A percentile compares a stretch with the other conserved stretches of the same genome.
Evolutionary conservation across 2,113 vertebrate genomes (phyloP).

Genomic region (Butorides virescens): DNA sequence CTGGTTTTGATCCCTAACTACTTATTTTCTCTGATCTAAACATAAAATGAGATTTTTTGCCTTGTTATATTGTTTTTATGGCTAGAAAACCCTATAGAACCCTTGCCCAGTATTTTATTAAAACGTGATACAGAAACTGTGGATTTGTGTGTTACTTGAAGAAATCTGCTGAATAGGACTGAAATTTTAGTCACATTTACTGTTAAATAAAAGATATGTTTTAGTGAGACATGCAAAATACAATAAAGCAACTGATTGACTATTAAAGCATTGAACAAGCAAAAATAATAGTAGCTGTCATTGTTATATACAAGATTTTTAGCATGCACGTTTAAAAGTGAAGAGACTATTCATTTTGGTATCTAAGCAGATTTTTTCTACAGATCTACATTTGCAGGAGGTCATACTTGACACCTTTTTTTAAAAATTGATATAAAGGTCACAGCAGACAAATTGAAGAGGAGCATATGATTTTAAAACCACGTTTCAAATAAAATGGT

Average conservation of each 20-base stretch:
- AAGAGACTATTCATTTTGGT: background rate
- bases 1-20: slow-evolving; percentile 19
- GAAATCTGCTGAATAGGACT: background rate
- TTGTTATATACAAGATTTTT: slow-evolving; percentile 29
- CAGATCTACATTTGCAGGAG: background rate
- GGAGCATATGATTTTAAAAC: background rate
- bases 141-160: slow-evolving; percentile 43
- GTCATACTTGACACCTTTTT: background rate
- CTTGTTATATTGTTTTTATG: background rate
- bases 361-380: background rate
- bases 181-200: slow-evolving; percentile 50
- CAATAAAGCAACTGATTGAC: background rate
- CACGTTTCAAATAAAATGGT: slow-evolving; percentile 8
- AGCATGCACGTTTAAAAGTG: slow-evolving; percentile 14
- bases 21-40: background rate
- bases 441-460: background rate
- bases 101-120: slow-evolving; percentile 16
- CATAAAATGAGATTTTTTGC: slow-evolving; percentile 22
- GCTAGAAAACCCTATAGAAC: background rate
- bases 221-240: slow-evolving; percentile 28
- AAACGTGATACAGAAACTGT: background rate
- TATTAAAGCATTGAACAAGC: slow-evolving; percentile 38
- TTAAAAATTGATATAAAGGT: background rate
- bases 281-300: slow-evolving; percentile 44
- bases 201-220: slow-evolving; percentile 46